These are phyloP conservation scores for Schrankia costaestrigalis DNA, from an alignment of 2,888 invertebrate genomes.

Conservation along the genomic window DNA sequence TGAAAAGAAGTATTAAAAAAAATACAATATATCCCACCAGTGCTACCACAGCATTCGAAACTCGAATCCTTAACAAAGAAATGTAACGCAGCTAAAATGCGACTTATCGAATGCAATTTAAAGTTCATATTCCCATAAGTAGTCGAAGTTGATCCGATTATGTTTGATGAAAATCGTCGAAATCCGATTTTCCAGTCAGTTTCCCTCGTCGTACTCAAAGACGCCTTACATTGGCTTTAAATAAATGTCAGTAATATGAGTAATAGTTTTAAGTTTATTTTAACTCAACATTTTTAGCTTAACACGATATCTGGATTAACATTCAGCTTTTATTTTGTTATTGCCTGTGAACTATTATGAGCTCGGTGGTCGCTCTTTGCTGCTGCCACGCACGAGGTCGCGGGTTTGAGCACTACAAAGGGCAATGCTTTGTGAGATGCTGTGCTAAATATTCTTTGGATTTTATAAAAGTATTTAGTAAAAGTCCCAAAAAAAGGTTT, in stretches of 20 bases:
- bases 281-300: neutral
- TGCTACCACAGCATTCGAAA: constrained; percentile 10
- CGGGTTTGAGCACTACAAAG: too few species aligned
- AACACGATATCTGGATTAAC: too few species aligned
- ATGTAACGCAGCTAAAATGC: constrained; percentile 8
- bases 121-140: constrained; percentile 27
- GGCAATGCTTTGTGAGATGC: too few species aligned
- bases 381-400: too few species aligned
- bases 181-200: constrained; percentile 44
- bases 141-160: constrained; percentile 29
- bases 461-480: too few species aligned
- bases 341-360: too few species aligned
- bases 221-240: constrained; percentile 31
- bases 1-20: constrained; percentile 13
- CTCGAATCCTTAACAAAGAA: constrained; percentile 11
- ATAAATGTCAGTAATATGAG: constrained; percentile 26
- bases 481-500: too few species aligned
- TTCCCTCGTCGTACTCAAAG: constrained; percentile 27
- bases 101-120: constrained; percentile 14
- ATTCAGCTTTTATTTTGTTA: too few species aligned
- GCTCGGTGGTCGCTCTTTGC: too few species aligned
- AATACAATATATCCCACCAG: constrained; percentile 12
- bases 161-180: constrained; percentile 40
- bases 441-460: too few species aligned
- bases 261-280: constrained; percentile 18